phyloP scores from a whole-genome alignment of 1,140 invertebrate genomes.

The Belonocnema kinseyi region DNA sequence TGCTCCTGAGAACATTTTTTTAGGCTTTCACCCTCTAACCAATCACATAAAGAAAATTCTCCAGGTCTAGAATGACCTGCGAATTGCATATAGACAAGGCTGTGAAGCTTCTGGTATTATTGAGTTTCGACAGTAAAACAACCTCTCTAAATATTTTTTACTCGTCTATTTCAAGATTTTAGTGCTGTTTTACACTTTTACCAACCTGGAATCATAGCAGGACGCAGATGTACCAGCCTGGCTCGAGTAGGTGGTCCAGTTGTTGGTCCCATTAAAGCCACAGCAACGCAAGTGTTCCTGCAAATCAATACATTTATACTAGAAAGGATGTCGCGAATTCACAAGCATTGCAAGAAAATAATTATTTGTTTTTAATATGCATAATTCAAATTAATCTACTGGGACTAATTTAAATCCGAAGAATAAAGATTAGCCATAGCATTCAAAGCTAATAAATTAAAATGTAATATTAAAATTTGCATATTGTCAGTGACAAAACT shows the following conservation, averaged over 20 bases:
- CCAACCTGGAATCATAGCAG: constrained; percentile 6
- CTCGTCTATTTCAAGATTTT: background rate
- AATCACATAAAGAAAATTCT: constrained; percentile 42
- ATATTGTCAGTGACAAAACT: background rate
- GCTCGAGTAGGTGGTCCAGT: constrained; percentile 15
- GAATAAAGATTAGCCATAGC: constrained; percentile 40
- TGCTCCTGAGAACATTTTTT: too few relatives aligned
- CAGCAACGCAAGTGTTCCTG: constrained; percentile 11
- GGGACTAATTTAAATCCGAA: constrained; percentile 37
- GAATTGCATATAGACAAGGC: constrained; percentile 36
- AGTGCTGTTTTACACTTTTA: background rate
- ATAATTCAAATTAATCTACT: background rate
- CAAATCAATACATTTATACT: constrained; percentile 16
- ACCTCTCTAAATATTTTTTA: background rate
- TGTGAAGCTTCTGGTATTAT: background rate
- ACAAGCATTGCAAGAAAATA: background rate
- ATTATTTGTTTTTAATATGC: background rate
- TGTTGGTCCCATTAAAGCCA: constrained; percentile 2
- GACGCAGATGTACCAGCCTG: background rate
- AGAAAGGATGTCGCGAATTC: background rate
- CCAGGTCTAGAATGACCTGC: constrained; percentile 36
- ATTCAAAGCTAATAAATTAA: background rate
- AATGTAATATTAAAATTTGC: background rate
- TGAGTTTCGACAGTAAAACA: background rate
- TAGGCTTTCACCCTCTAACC: background rate